Conservation (phyloP, 2,888 invertebrate species). For the Glaucopsyche alexis region DNA sequence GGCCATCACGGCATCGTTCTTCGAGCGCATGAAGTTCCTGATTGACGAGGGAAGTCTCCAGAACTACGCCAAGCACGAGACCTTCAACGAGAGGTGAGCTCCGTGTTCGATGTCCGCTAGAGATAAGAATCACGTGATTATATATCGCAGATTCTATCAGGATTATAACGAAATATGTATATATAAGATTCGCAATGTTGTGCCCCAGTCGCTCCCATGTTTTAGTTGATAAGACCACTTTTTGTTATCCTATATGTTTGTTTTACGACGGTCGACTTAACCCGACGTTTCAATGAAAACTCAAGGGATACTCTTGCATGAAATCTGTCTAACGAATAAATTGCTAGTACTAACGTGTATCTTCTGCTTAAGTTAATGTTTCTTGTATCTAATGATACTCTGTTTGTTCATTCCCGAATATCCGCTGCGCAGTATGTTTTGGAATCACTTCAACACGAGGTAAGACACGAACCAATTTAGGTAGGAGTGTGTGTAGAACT, state of each 20-base stretch:
- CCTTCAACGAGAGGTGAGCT: slow-evolving; percentile 97
- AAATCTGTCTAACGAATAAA: slow-evolving; percentile 46
- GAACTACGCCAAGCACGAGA: slow-evolving; percentile 96
- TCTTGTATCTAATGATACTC: slow-evolving; percentile 61
- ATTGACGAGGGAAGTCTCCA: slow-evolving; percentile 99
- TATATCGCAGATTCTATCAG: slow-evolving; percentile 35
- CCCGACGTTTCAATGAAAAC: slow-evolving; percentile 8
- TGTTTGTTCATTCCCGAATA: slow-evolving; percentile 83
- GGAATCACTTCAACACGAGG: slow-evolving; percentile 99
- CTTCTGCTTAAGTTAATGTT: slow-evolving; percentile 62
- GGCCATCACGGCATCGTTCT: slow-evolving; percentile 98
- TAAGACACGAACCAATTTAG: slow-evolving; percentile 83
- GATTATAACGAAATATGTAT: slow-evolving; percentile 46
- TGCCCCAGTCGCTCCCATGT: slow-evolving; percentile 87
- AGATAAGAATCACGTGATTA: slow-evolving; percentile 8
- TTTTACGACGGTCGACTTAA: slow-evolving; percentile 33
- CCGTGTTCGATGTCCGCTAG: slow-evolving; percentile 61
- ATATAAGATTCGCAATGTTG: slow-evolving; percentile 86
- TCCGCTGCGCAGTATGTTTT: slow-evolving; percentile 97
- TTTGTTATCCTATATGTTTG: slow-evolving; percentile 57
- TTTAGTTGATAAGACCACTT: slow-evolving; percentile 70
- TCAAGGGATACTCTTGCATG: slow-evolving; percentile 57
- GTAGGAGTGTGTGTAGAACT: slow-evolving; percentile 55
- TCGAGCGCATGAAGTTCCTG: slow-evolving; percentile 98
- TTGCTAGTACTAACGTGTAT: slow-evolving; percentile 47